Evolutionary conservation across 1,140 invertebrate species (phyloP).

Genomic region (Nephila pilipes): DNA sequence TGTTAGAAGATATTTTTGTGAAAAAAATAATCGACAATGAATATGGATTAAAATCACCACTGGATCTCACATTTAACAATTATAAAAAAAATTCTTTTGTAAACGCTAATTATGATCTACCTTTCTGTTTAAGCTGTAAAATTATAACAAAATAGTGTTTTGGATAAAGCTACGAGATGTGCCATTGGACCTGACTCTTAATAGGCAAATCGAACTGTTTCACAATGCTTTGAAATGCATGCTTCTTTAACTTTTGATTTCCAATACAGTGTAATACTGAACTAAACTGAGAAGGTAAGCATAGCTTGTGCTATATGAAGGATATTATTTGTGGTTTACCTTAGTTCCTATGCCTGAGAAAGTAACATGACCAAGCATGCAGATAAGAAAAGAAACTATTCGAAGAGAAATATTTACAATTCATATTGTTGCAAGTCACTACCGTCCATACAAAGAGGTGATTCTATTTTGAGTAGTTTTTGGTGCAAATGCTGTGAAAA

Average conservation of each 20-base stretch:
- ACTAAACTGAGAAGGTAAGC: background rate
- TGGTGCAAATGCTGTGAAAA: constrained; percentile 54
- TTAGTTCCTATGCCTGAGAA: constrained; percentile 72
- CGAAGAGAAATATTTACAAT: constrained; percentile 38
- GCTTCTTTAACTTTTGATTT: constrained; percentile 9
- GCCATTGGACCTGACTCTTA: background rate
- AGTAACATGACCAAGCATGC: constrained; percentile 27
- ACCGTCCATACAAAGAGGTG: constrained; percentile 57
- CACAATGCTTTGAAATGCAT: constrained; percentile 29
- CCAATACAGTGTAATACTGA: background rate
- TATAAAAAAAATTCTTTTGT: background rate
- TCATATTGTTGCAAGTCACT: constrained; percentile 58
- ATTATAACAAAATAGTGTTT: background rate
- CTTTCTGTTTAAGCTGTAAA: background rate
- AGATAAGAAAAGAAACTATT: background rate
- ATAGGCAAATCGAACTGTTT: background rate
- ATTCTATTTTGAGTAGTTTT: constrained; percentile 75
- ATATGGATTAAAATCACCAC: background rate
- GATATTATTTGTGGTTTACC: constrained; percentile 67
- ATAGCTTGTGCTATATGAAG: background rate
- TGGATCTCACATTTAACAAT: background rate
- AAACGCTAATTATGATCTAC: background rate
- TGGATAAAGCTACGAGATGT: background rate
- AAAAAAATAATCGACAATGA: background rate
- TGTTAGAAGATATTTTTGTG: background rate